phyloP scores from a whole-genome alignment of 37 sponge, comb jelly and placozoan species.

The Ephydatia muelleri region DNA sequence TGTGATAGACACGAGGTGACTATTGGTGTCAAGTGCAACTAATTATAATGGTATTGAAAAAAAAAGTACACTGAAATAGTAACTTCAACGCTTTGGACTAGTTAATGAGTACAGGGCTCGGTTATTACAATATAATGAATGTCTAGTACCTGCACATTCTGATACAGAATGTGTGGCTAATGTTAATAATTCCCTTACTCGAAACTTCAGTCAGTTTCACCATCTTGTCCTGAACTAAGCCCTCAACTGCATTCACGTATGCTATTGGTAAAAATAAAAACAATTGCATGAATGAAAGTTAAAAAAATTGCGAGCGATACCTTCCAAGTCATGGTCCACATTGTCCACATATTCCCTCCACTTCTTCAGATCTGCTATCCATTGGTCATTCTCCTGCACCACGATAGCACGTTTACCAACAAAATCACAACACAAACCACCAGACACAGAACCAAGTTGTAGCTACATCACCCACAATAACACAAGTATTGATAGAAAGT shows the following conservation, averaged over 20 bases:
- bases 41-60: background rate
- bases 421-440: background rate
- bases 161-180: too few species aligned
- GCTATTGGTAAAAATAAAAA: background rate
- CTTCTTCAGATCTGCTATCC: slow-evolving; percentile 60
- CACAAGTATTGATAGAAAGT: too few species aligned
- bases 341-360: slow-evolving; percentile 63
- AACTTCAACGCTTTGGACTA: too few species aligned
- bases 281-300: background rate
- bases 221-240: background rate
- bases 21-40: too few species aligned
- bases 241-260: background rate
- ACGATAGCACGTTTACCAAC: slow-evolving; percentile 6
- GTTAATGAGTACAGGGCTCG: too few species aligned
- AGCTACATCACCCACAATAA: background rate
- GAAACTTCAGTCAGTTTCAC: background rate
- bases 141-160: too few species aligned
- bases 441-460: background rate
- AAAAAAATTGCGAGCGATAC: background rate
- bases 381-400: slow-evolving; percentile 69
- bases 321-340: slow-evolving; percentile 84
- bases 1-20: too few species aligned
- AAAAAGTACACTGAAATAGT: background rate
- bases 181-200: background rate
- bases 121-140: too few species aligned